Evolutionary conservation across 1,140 invertebrate genomes (phyloP).

Genomic region (Tetragnatha versicolor): DNA sequence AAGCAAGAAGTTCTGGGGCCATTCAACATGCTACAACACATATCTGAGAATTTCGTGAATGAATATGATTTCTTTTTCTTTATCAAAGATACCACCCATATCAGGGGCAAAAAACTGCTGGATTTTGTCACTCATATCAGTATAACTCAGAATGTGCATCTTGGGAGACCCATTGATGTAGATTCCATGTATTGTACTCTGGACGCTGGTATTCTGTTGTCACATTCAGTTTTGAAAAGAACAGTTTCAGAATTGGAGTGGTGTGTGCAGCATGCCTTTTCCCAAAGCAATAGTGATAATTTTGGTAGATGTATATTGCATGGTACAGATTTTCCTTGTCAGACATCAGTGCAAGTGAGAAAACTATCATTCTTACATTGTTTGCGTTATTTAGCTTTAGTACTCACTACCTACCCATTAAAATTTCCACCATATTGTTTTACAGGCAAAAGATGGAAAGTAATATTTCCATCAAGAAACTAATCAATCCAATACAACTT

Average conservation of each 20-base stretch:
- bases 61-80: constrained; percentile 92
- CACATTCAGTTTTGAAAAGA: constrained; percentile 77
- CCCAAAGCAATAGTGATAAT: constrained; percentile 79
- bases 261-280: constrained; percentile 83
- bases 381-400: too few relatives aligned
- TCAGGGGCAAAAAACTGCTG: constrained; percentile 76
- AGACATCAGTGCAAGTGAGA: constrained; percentile 67
- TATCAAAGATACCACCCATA: constrained; percentile 79
- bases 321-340: constrained; percentile 72
- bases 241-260: constrained; percentile 79
- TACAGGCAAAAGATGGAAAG: too few relatives aligned
- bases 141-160: constrained; percentile 80
- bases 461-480: too few relatives aligned
- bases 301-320: constrained; percentile 82
- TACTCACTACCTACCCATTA: too few relatives aligned
- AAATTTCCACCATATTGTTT: too few relatives aligned
- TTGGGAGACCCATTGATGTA: constrained; percentile 68
- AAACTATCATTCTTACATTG: too few relatives aligned
- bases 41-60: constrained; percentile 82
- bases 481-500: too few relatives aligned
- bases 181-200: constrained; percentile 54
- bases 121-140: constrained; percentile 78
- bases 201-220: constrained; percentile 77
- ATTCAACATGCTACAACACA: constrained; percentile 81
- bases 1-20: constrained; percentile 62